Evolutionary conservation across 2,888 invertebrate species (phyloP).

Genomic region (Phalangium opilio): DNA sequence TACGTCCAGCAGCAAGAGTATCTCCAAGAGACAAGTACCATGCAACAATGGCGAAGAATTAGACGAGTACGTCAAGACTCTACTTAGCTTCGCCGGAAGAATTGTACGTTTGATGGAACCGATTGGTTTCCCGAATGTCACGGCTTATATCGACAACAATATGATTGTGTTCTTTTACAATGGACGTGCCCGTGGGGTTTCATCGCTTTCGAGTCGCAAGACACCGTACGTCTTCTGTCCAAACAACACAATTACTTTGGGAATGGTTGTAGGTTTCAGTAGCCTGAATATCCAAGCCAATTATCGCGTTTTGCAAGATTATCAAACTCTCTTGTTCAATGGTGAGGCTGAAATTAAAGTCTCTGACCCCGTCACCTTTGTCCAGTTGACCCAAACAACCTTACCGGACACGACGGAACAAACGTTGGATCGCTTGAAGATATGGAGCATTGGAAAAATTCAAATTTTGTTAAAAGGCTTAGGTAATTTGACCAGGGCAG

Average conservation of each 20-base stretch:
- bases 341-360: conserved; percentile 21
- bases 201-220: conserved; percentile 18
- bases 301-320: conserved; percentile 21
- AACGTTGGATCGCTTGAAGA: conserved; percentile 18
- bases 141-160: conserved; percentile 20
- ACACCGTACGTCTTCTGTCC: conserved; percentile 19
- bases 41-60: conserved; percentile 22
- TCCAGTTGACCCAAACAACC: conserved; percentile 20
- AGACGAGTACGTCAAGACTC: conserved; percentile 22
- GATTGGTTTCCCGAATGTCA: conserved; percentile 19
- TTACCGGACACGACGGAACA: conserved; percentile 14
- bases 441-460: conserved; percentile 21
- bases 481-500: conserved; percentile 21
- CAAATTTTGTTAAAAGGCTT: conserved; percentile 19
- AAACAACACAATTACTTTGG: conserved; percentile 18
- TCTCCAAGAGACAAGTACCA: conserved; percentile 20
- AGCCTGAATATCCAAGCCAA: conserved; percentile 17
- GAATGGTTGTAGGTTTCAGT: conserved; percentile 20
- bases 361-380: conserved; percentile 16
- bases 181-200: conserved; percentile 18
- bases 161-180: conserved; percentile 20
- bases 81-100: conserved; percentile 21
- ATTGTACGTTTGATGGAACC: conserved; percentile 22
- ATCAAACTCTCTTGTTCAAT: conserved; percentile 20
- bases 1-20: too few species aligned